phyloP scores from a whole-genome alignment of 2,797 vertebrate species.

The Sorex maritimensis region DNA sequence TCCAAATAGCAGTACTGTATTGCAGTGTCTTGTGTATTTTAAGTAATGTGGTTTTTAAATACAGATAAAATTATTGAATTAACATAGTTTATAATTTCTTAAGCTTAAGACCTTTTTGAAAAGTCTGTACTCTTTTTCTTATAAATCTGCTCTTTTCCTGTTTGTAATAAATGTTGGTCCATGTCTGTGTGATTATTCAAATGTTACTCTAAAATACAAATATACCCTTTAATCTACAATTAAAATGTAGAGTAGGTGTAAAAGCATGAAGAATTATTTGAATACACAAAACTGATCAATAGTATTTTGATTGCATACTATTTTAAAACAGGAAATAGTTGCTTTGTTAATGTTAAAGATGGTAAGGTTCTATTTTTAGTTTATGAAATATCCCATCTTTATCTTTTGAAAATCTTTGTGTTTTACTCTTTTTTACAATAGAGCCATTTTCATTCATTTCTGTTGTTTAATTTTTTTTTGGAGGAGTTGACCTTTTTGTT shows the following conservation, averaged over 20 bases:
- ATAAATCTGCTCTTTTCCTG: slow-evolving; percentile 89
- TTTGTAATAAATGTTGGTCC: slow-evolving; percentile 93
- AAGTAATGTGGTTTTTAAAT: slow-evolving; percentile 82
- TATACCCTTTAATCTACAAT: slow-evolving; percentile 78
- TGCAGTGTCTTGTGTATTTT: slow-evolving; percentile 75
- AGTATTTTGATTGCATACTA: slow-evolving; percentile 59
- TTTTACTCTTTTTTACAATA: slow-evolving; percentile 44
- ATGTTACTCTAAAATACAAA: slow-evolving; percentile 84
- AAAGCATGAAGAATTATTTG: slow-evolving; percentile 58
- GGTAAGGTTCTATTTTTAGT: slow-evolving; percentile 32
- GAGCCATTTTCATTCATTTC: slow-evolving; percentile 7
- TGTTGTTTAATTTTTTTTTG: too few relatives aligned
- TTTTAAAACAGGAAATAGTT: slow-evolving; percentile 66
- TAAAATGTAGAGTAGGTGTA: slow-evolving; percentile 72
- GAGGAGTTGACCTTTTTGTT: too few relatives aligned
- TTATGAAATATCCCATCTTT: slow-evolving; percentile 35
- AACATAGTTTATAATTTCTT: slow-evolving; percentile 72
- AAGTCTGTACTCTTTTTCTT: slow-evolving; percentile 81
- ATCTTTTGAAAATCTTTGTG: neutral
- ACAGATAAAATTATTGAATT: slow-evolving; percentile 78
- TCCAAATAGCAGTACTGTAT: slow-evolving; percentile 81
- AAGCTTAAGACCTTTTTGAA: slow-evolving; percentile 72
- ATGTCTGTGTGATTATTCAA: slow-evolving; percentile 92
- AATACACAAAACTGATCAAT: slow-evolving; percentile 58
- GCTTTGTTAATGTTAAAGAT: slow-evolving; percentile 39